These are phyloP conservation scores for Zaprionus camerounensis DNA, from an alignment of 1,140 invertebrate species.

Conservation along the genomic window DNA sequence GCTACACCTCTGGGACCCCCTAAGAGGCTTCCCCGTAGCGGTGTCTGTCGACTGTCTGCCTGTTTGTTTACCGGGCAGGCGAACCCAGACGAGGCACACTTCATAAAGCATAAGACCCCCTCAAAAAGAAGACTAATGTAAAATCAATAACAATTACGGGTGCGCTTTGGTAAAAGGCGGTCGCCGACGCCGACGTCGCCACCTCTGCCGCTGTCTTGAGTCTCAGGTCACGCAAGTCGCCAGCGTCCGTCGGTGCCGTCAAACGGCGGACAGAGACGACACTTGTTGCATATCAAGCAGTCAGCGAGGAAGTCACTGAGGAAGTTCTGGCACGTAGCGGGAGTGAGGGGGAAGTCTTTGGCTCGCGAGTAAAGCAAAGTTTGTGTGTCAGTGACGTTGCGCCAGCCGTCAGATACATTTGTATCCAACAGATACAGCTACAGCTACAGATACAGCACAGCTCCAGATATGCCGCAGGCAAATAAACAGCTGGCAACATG, in stretches of 20 bases:
- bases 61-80: conserved; percentile 21
- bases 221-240: conserved; percentile 53
- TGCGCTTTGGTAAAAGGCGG: conserved; percentile 58
- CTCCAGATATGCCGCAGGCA: conserved; percentile 42
- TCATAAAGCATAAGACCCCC: conserved; percentile 57
- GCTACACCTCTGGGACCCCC: background rate
- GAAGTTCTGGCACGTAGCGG: conserved; percentile 16
- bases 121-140: conserved; percentile 68
- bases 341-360: conserved; percentile 33
- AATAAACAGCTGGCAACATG: conserved; percentile 62
- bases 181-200: conserved; percentile 9
- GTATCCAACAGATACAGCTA: conserved; percentile 42
- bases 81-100: conserved; percentile 54
- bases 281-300: conserved; percentile 77
- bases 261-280: conserved; percentile 30
- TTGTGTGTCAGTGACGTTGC: conserved; percentile 38
- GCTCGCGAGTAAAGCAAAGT: conserved; percentile 62
- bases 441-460: conserved; percentile 33
- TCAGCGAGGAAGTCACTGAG: conserved; percentile 55
- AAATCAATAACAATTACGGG: conserved; percentile 80
- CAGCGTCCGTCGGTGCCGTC: conserved; percentile 19
- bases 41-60: conserved; percentile 40
- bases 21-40: background rate
- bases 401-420: conserved; percentile 22
- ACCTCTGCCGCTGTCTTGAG: background rate